Base-by-base conservation (phyloP, 2,113 vertebrate species). In the Saguinus imperator region DNA sequence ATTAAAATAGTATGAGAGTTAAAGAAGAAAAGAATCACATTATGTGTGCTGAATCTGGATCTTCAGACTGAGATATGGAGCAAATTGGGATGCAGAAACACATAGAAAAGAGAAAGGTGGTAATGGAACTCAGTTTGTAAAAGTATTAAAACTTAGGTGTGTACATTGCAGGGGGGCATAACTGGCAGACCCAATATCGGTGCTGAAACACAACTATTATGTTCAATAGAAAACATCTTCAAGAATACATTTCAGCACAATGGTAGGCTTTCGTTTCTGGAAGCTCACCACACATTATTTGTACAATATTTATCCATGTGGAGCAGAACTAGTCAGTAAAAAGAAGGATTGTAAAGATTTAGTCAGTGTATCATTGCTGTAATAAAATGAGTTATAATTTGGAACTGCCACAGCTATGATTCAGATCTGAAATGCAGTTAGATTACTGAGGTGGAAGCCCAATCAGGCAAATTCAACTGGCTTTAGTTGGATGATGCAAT, bases 341-440 rank as follows among this genome's bases (percentile, higher is more conserved):
- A 48, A 66, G 10, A 18, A 32, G 18, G 16, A 86, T 70, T 86
- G 27, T 25, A 52, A 76, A 86, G 23, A 81, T 90, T 57, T 43
- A 66, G 17, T 50, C 50, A 57, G 10, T 81, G 18, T 75, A 43
- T 45, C 40, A 61, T 50, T 40, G 43, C 10, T 43, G 2, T 76
- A 40, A 89, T 81, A 90, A 81, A 95, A 96, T 43, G 27, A 50
- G 25, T 6, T 95, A 27, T 52, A 40, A 73, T 86, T 76, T 66
- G 37, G 48, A 58, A 70, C 27, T 87, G 58, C 27, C 52, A 89
- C 40, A 48, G 37, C 40, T 61, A 52, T 75, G 57, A 58, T 80
- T 95, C 40, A 82, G 21, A 90, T 81, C 48, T 87, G 57, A 87
- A 95, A 90, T 90, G 75, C 40, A 93, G 75, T 50, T 86, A 75